Evolutionary conservation across 1,140 invertebrate genomes (phyloP), one percentile per base, ranked within the genome.

Genomic region (Cecropterus lyciades): DNA sequence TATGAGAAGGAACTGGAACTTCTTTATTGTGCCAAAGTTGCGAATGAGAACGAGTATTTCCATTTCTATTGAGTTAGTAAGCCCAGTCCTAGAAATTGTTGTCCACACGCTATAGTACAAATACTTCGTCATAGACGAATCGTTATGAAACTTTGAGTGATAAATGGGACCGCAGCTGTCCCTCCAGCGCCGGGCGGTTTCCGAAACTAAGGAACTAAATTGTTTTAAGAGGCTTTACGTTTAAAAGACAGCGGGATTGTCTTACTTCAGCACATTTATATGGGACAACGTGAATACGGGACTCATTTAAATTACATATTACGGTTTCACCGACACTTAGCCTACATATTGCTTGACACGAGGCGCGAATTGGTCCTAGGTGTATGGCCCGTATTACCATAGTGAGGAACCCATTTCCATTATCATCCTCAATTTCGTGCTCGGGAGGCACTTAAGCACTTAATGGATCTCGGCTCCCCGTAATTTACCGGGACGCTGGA

Each of bases 341-440:
- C 67, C 57, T 65, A 67, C 73, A 79, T 82, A 82, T 80, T 79
- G 75, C 75, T 76, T 70, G 72, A 75, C 78, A 78, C 73, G 78
- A 77, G 73, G 70, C 77, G 79, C 76, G 74, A 86, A 82, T 71
- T 79, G 77, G 73, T 82, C 70, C 70, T 71, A 63, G 60, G 70
- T 79, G 79, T 80, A 79, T 78, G 74, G 82, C 73, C 79, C 79
- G 80, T 87, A 87, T 87, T 90, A 85, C 82, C 84, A 90, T 87
- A 85, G 84, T 85, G 77, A 82, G 80, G 80, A 78, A 82, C 84
- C 83, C 84, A 86, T 91, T 89, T 85, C 85, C 82, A 89, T 88
- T 91, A 91, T 89, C 82, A 84, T 87, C 84, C 80, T 74, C 82
- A 91, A 87, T 88, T 89, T 88, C 77, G 83, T 87, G 79, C 85